Conservation (phyloP, 23 tunicate species). For the Phallusia fumigata region DNA sequence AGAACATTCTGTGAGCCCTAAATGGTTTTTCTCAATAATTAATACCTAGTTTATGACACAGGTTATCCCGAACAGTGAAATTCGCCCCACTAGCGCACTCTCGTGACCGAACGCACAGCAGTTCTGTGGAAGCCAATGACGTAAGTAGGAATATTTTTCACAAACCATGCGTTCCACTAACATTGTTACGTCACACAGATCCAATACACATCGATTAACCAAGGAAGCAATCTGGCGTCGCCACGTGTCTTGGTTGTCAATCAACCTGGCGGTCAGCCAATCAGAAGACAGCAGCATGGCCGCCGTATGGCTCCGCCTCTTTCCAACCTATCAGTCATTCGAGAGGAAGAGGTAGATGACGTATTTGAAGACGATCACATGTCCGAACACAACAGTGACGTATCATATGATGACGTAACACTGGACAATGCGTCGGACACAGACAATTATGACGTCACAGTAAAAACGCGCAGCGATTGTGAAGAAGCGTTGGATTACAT, state of each 20-base stretch:
- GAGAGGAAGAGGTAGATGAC: conserved; percentile 36
- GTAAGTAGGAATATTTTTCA: neutral
- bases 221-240: neutral
- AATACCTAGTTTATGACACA: too few relatives aligned
- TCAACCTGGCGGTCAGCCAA: conserved; percentile 2
- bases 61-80: conserved; percentile 17
- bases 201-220: neutral
- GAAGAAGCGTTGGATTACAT: conserved; percentile 23
- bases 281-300: conserved; percentile 8
- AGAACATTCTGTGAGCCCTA: too few relatives aligned
- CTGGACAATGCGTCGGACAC: too few relatives aligned
- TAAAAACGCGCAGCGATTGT: neutral
- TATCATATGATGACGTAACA: conserved; percentile 7
- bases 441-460: conserved; percentile 9
- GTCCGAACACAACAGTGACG: conserved; percentile 15
- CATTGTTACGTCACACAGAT: neutral
- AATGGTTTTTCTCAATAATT: neutral
- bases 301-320: conserved; percentile 12
- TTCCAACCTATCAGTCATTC: conserved; percentile 26
- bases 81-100: neutral
- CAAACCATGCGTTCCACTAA: neutral
- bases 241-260: neutral
- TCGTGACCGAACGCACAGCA: conserved; percentile 6
- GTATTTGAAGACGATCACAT: neutral
- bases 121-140: conserved; percentile 2